Evolutionary conservation across 2,113 vertebrate species (phyloP).

Genomic region (Gobius niger): DNA sequence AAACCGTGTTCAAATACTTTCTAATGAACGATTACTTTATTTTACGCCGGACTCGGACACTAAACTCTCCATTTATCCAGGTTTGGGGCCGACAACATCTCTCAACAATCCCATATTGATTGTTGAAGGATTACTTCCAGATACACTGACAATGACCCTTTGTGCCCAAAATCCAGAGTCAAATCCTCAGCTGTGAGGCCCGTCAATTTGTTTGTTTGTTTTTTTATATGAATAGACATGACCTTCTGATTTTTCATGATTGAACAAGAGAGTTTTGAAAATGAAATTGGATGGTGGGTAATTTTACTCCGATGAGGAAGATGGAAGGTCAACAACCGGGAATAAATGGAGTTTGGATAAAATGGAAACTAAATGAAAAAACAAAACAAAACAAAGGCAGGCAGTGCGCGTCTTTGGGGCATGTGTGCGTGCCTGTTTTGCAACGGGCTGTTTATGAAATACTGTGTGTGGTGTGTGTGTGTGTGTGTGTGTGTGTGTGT

Average conservation of each 20-base stretch:
- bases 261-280: conserved; percentile 8
- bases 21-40: too few relatives aligned
- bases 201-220: conserved; percentile 10
- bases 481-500: conserved; percentile 22
- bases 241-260: not conserved
- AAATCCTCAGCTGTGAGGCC: not conserved
- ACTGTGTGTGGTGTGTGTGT: conserved; percentile 43
- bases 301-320: conserved; percentile 43
- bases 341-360: conserved; percentile 64
- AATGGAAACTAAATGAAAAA: conserved; percentile 73
- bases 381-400: conserved; percentile 30
- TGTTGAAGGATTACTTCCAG: too few relatives aligned
- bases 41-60: too few relatives aligned
- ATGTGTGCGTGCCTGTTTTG: conserved; percentile 55
- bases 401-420: conserved; percentile 55
- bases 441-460: conserved; percentile 67
- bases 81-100: too few relatives aligned
- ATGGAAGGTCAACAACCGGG: conserved; percentile 55
- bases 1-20: too few relatives aligned
- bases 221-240: not conserved
- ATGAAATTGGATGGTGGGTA: conserved; percentile 53
- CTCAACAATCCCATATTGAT: too few relatives aligned
- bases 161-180: too few relatives aligned
- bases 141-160: too few relatives aligned
- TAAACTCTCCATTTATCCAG: too few relatives aligned